A percentile compares a stretch with the other conserved stretches of the same genome.
phyloP scores from a whole-genome alignment of 2,113 vertebrate species.

The Neogale vison region DNA sequence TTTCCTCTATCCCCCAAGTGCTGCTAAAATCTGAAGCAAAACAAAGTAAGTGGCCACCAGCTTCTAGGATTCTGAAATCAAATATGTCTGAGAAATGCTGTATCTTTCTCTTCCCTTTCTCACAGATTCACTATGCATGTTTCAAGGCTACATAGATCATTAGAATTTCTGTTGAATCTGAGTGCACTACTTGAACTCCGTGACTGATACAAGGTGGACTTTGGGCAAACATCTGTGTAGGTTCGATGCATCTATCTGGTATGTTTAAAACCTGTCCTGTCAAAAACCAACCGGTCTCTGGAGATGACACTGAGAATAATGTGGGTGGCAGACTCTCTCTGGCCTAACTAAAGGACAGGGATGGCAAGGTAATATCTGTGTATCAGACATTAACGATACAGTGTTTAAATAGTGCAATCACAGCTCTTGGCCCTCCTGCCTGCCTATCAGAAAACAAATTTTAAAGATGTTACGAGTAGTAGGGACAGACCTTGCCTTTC shows the following conservation, averaged over 20 bases:
- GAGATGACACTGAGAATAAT: background rate
- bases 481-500: background rate
- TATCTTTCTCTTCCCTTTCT: background rate
- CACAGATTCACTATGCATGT: background rate
- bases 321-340: background rate
- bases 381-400: background rate
- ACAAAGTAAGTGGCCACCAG: background rate
- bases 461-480: background rate
- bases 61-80: background rate
- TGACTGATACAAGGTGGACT: background rate
- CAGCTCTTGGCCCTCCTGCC: background rate
- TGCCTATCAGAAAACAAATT: background rate
- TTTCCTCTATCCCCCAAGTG: background rate
- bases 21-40: background rate
- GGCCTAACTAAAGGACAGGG: background rate
- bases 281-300: background rate
- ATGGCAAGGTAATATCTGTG: background rate
- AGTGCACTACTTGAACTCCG: background rate
- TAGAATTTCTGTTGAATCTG: background rate
- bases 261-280: background rate
- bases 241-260: background rate
- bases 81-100: background rate
- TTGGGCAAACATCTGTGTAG: background rate
- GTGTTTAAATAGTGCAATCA: background rate
- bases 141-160: background rate